Evolutionary conservation across 2,113 vertebrate species (phyloP).

Genomic region (Osmerus mordax): DNA sequence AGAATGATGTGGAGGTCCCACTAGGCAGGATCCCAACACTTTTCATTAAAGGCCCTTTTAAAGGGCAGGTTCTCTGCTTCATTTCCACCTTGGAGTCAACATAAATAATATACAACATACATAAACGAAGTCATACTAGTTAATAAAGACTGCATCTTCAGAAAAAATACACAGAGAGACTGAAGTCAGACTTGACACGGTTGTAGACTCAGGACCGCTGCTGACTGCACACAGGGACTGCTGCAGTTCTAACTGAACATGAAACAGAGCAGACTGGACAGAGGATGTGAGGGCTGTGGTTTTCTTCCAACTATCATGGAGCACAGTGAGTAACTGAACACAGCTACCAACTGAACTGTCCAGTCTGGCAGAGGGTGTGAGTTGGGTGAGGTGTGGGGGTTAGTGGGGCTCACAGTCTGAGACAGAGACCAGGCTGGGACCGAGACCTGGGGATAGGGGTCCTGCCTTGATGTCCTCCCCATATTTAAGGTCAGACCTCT

Average conservation of each 20-base stretch:
- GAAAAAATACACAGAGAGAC: conserved; percentile 9
- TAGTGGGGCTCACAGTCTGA: conserved; percentile 27
- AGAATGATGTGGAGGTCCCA: not conserved
- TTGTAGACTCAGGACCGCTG: conserved; percentile 12
- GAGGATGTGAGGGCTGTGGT: not conserved
- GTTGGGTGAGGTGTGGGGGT: not conserved
- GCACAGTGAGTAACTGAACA: not conserved
- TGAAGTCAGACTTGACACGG: not conserved
- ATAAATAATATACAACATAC: conserved; percentile 15
- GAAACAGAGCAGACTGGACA: not conserved
- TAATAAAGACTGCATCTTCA: too few species aligned
- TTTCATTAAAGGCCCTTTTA: conserved; percentile 27
- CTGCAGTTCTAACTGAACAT: not conserved
- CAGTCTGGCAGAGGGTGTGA: conserved; percentile 6
- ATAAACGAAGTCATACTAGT: conserved; percentile 11
- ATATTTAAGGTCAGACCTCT: conserved; percentile 81
- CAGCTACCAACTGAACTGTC: not conserved
- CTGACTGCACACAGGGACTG: conserved; percentile 7
- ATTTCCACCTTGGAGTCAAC: conserved; percentile 14
- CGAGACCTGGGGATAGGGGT: not conserved
- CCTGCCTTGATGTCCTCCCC: conserved; percentile 11
- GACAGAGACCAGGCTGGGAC: conserved; percentile 20
- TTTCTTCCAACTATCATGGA: too few species aligned
- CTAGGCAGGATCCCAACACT: not conserved
- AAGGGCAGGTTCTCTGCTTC: conserved; percentile 27